These are phyloP conservation scores for Lathronympha strigana DNA, from an alignment of 2,888 invertebrate species.

Conservation along the genomic window DNA sequence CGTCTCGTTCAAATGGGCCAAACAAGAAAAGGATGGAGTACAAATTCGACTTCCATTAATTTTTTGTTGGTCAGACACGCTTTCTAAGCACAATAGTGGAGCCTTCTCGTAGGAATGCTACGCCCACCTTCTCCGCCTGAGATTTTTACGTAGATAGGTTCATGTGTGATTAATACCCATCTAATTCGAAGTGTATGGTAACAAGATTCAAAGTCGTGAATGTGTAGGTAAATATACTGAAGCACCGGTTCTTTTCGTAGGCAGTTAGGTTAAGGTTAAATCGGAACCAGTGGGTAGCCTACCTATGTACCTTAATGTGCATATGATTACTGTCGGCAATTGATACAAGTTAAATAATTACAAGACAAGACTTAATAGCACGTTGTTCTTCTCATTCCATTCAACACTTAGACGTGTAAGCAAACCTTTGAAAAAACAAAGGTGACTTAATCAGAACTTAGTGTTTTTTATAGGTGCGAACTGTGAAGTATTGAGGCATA, in stretches of 20 bases:
- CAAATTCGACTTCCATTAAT: slow-evolving; percentile 65
- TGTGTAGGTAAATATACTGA: not conserved
- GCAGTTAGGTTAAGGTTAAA: not conserved
- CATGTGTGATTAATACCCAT: slow-evolving; percentile 15
- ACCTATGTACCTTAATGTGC: not conserved
- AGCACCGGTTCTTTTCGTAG: too few relatives aligned
- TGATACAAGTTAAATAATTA: slow-evolving; percentile 17
- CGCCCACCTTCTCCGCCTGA: slow-evolving; percentile 22
- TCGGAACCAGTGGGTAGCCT: not conserved
- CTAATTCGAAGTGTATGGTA: not conserved
- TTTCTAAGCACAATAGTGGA: slow-evolving; percentile 49
- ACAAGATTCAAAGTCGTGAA: not conserved
- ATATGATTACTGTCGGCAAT: not conserved
- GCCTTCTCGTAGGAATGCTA: slow-evolving; percentile 37
- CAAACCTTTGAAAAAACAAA: slow-evolving; percentile 43
- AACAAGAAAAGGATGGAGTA: slow-evolving; percentile 54
- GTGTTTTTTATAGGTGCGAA: not conserved
- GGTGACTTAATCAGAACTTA: slow-evolving; percentile 1
- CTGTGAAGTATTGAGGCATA: too few relatives aligned
- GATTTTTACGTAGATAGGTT: slow-evolving; percentile 17
- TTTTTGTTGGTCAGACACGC: slow-evolving; percentile 65
- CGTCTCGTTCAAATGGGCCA: slow-evolving; percentile 53
- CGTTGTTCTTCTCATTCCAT: slow-evolving; percentile 15
- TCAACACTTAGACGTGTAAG: slow-evolving; percentile 23
- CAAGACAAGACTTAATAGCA: slow-evolving; percentile 17